Base-by-base conservation (phyloP, 2,113 vertebrate genomes). In the Lepisosteus osseus region DNA sequence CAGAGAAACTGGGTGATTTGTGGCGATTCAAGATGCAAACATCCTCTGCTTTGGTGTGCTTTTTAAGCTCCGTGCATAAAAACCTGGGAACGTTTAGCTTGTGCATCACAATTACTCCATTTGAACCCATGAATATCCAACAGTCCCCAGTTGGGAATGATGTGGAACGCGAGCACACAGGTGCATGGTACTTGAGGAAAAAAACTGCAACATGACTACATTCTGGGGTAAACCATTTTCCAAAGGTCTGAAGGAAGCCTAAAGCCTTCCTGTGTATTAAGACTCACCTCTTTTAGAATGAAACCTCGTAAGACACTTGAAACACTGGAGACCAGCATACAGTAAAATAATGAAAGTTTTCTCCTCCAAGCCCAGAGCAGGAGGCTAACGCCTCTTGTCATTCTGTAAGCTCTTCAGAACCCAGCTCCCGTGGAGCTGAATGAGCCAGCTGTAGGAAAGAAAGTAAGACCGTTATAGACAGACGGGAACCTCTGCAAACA, bases 171-270 rank as follows among this genome's bases (percentile, higher is more conserved):
- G 29, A 29, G 74, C 75, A 68, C 51, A 61, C 76, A 68, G 29
- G 70, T 74, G 72, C 43, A 68, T 54, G 72, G 7, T 57, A 40
- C 54, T 56, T 47, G 62, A 17, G 59, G 61, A 11, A 65, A 69
- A 69, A 43, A 41, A 41, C 7, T 13, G 43, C 29, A 13, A 67
- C 78, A 78, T 78, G 74, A 77, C 79, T 78, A 76, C 74, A 77
- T 77, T 76, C 76, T 76, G 72, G 63, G 69, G 74, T 74, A 29
- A 11, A 44, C 65, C 61, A 14, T 45, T 13, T 69, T 67, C 57
- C 56, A 63, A 57, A 70, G 55, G 54, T 62, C 57, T 29, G 66
- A 65, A 80, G 75, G 68, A 80, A 71, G 76, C 75, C 74, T 78
- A 62, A 45, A 72, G 63, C 65, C 13, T 62, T 44, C 17, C 6